Base-by-base conservation (phyloP, 2,888 invertebrate genomes). In the Nemotelus nigrinus region DNA sequence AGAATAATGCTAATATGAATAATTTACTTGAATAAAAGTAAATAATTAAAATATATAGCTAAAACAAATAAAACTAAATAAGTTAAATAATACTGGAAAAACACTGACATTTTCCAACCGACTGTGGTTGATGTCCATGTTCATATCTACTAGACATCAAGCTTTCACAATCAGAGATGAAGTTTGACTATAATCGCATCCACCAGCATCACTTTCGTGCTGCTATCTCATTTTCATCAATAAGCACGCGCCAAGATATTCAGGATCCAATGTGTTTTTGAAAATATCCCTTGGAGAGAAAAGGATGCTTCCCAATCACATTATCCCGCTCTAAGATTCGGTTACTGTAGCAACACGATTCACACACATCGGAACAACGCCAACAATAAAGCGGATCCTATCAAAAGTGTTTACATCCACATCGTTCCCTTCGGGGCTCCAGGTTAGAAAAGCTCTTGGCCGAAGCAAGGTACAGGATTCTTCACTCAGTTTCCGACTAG, bases 321-420 rank as follows among this genome's bases (percentile, higher is more conserved):
- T 55, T 53, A 53, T 70, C 70, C 70, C 43, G 8, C 8, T 70
- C 70, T 70, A 6, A 41, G 43, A 8, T 10, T 53, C 39, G 53
- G 70, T 70, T 55, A 43, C 70, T 70, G 70, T 70, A 70, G 70
- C 70, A 70, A 70, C 70, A 43, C 60, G 7, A 60, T 39, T 43
- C 60, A 43, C 39, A 25, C 60, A 39, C 60, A 60, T 57, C 57
- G n/a, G 3, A 43, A 41, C 41, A 43, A 7, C 25, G 60, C 25
- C 60, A n/a, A n/a, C 25, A 60, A n/a, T 39, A 60, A 39, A 60
- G 43, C 5, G 7, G 41, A 25, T 43, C 3, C 60, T 43, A 7
- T 39, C 25, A 39, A 41, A 43, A 55, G 50, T 70, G 70, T 48
- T 68, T 68, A 48, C 50, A 48, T 50, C 44, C 70, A 7, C 53